Evolutionary conservation across 2,797 vertebrate genomes (phyloP).

Genomic region (Anniella stebbinsi): DNA sequence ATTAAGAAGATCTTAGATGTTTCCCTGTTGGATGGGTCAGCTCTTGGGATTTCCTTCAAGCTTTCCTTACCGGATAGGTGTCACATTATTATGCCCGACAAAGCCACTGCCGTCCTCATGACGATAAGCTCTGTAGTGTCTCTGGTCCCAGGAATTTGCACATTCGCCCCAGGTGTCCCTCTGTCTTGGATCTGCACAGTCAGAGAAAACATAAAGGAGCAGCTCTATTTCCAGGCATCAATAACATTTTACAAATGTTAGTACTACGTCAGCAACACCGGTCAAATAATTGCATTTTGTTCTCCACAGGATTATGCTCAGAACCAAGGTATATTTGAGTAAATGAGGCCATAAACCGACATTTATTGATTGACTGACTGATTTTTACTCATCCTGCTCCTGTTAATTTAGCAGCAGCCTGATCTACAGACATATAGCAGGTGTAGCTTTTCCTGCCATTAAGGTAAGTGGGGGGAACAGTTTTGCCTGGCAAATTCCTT

Average conservation of each 20-base stretch:
- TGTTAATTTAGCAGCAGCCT: not conserved
- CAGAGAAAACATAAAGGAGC: slow-evolving; percentile 56
- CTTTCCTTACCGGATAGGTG: slow-evolving; percentile 66
- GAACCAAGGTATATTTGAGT: not conserved
- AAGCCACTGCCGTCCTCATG: slow-evolving; percentile 37
- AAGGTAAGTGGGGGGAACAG: not conserved
- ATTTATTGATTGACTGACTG: not conserved
- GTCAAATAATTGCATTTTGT: not conserved
- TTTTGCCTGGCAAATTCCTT: not conserved
- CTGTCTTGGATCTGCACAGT: slow-evolving; percentile 70
- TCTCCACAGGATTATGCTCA: slow-evolving; percentile 20
- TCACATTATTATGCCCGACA: not conserved
- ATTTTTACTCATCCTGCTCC: not conserved
- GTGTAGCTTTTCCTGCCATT: not conserved
- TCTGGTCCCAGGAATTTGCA: slow-evolving; percentile 58
- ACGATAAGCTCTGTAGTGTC: slow-evolving; percentile 63
- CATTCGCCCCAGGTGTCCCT: slow-evolving; percentile 51
- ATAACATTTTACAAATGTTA: slow-evolving; percentile 24
- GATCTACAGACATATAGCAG: not conserved
- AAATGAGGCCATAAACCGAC: not conserved
- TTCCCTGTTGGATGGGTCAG: not conserved
- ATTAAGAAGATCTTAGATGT: not conserved
- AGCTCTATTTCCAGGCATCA: not conserved
- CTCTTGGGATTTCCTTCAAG: not conserved
- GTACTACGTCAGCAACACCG: not conserved